Base-by-base conservation (phyloP, 2,113 vertebrate species). In the Callipepla squamata region DNA sequence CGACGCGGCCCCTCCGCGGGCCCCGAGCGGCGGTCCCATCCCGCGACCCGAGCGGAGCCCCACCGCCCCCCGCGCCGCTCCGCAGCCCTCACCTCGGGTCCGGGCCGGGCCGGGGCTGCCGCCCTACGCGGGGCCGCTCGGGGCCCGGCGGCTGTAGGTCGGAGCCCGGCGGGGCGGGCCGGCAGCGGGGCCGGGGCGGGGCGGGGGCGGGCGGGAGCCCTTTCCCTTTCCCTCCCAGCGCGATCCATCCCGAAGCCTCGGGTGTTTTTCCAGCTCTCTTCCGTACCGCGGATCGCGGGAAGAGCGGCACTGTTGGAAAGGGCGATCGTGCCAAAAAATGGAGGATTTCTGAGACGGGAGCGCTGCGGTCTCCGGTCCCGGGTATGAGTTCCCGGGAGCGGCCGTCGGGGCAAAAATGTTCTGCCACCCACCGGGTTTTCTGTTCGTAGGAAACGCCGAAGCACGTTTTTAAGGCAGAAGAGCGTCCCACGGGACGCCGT, bases 321-420 rank as follows among this genome's bases (percentile, higher is more conserved):
- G 17, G 10, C 13, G 34, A 8, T 77, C 89, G 74, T 83, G 40
- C 19, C 18, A 57, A 77, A 79, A 79, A 1, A 0, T 0, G 0
- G 3, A 32, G 19, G 2, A 44, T 63, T 92, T 61, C 38, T 68
- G 22, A 42, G 53, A 21, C 38, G 68, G n/a, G 53, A 42, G 17
- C n/a, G 32, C 32, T 61, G 38, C 59, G 18, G 65, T 13, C 58
- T n/a, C 22, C 0, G 0, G n/a, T 15, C 68, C 68, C 38, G 19
- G 48, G 12, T 28, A 59, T 72, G 51, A 15, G 51, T 30, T 91
- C 8, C 2, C 1, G 1, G 40, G 26, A 40, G 9, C 48, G 57
- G 21, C 32, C 7, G 0, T 12, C 32, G 48, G 38, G 80, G 51
- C 23, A 67, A 36, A 63, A 73, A 72, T n/a, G 2, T 36, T 85